Base-by-base conservation (phyloP, 2,888 invertebrate species). In the Chesias legatella region DNA sequence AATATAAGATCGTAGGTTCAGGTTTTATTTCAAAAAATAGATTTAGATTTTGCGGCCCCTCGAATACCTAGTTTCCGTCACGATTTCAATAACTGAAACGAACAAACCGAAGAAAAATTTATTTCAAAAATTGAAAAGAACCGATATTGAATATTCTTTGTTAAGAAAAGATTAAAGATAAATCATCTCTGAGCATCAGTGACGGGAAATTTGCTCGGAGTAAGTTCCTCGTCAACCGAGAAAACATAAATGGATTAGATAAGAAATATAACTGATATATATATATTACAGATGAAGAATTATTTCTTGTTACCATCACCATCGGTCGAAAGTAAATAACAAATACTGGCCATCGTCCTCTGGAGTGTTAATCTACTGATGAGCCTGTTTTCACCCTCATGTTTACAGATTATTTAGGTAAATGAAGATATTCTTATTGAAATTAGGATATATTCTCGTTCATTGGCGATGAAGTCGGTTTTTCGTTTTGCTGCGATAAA, bases 201-300 rank as follows among this genome's bases (percentile, higher is more conserved):
- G 13, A 4, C 17, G n/a, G 11, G 11, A 1, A 25, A 25, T 8
- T 17, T 17, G 13, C 13, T 17, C 5, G 13, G 13, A 3, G 13
- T 17, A 17, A 17, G 13, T 17, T 17, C 13, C 13, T 5, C 5
- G 13, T 17, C 13, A 17, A 17, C 2, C 3, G 3, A 17, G 13
- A 17, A 17, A 17, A 17, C 5, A 17, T 17, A 33, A 36, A 27
- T 28, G 31, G 17, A 31, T 42, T 27, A 10, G 35, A 35, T 42
- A 31, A 30, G 10, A 13, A 28, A 39, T 23, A 27, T 11, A 10
- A n/a, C n/a, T n/a, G n/a, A n/a, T n/a, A n/a, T n/a, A n/a, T n/a
- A n/a, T n/a, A n/a, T n/a, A n/a, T n/a, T n/a, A n/a, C n/a, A n/a
- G n/a, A n/a, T n/a, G 6, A 8, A 3, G 6, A 8, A 26, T 22